Evolutionary conservation across 2,113 vertebrate genomes (phyloP).

Genomic region (Pongo abelii): DNA sequence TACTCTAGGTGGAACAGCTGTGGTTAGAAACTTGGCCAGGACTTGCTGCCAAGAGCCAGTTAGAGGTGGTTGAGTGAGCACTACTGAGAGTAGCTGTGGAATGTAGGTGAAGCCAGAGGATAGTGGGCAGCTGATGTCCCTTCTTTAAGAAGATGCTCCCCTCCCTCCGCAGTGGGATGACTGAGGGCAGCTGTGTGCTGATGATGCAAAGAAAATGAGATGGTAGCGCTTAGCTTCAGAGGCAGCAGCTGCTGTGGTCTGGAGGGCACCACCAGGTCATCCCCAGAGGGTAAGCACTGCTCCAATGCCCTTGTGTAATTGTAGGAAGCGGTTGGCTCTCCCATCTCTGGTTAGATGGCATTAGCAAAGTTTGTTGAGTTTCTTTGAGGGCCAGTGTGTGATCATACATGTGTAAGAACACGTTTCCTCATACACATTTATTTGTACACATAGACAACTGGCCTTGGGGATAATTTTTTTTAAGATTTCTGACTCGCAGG

Average conservation of each 20-base stretch:
- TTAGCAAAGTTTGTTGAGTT: not conserved
- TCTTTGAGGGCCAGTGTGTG: not conserved
- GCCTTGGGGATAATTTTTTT: not conserved
- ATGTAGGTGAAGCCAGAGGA: constrained; percentile 55
- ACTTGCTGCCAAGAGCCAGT: constrained; percentile 46
- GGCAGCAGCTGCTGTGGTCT: constrained; percentile 58
- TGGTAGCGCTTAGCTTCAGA: constrained; percentile 23
- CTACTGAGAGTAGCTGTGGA: constrained; percentile 21
- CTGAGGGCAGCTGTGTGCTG: constrained; percentile 60
- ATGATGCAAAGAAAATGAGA: constrained; percentile 3
- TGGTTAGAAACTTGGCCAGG: constrained; percentile 48
- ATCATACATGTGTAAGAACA: not conserved
- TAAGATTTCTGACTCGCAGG: not conserved
- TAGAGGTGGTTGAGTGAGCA: constrained; percentile 35
- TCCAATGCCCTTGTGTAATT: not conserved
- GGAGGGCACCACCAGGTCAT: not conserved
- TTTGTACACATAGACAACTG: not conserved
- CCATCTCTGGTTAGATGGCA: not conserved
- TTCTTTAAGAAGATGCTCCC: constrained; percentile 48
- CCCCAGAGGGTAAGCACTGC: not conserved
- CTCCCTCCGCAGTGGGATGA: not conserved
- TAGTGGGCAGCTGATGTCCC: constrained; percentile 56
- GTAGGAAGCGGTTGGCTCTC: not conserved
- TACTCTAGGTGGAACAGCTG: constrained; percentile 62
- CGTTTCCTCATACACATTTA: not conserved